These are phyloP conservation scores for Apus apus DNA, from an alignment of 2,113 vertebrate genomes.

Conservation along the genomic window DNA sequence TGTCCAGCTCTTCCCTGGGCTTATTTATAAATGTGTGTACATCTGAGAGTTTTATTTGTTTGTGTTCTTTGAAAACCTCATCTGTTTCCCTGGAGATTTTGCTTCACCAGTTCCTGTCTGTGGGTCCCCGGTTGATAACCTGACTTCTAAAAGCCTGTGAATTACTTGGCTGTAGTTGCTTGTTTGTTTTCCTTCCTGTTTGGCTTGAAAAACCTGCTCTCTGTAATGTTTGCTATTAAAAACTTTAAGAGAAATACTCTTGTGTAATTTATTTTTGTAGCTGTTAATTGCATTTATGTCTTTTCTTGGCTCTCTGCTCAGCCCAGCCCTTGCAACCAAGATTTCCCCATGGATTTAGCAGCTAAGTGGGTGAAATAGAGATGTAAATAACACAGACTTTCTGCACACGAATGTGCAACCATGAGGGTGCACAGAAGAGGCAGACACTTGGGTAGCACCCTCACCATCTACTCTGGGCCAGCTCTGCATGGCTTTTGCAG, in stretches of 20 bases:
- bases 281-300: neutral
- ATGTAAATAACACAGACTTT: fast-evolving
- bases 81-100: slow-evolving; percentile 33
- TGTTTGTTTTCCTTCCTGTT: slow-evolving; percentile 57
- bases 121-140: slow-evolving; percentile 19
- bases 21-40: neutral
- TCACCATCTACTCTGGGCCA: neutral
- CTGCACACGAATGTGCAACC: neutral
- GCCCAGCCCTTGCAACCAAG: neutral
- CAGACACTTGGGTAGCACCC: neutral
- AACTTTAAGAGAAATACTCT: neutral
- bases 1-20: neutral
- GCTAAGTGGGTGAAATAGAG: neutral
- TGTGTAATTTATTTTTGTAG: neutral
- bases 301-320: neutral
- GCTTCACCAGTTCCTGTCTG: slow-evolving; percentile 55
- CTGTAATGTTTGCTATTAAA: slow-evolving; percentile 8
- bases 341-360: neutral
- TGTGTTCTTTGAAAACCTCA: slow-evolving; percentile 41
- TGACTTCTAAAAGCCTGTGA: slow-evolving; percentile 15
- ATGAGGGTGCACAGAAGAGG: neutral
- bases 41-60: slow-evolving; percentile 5
- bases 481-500: neutral
- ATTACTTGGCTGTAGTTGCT: slow-evolving; percentile 19
- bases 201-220: slow-evolving; percentile 43